These are phyloP conservation scores for Argentina silus DNA, from an alignment of 2,797 vertebrate genomes.

Conservation along the genomic window DNA sequence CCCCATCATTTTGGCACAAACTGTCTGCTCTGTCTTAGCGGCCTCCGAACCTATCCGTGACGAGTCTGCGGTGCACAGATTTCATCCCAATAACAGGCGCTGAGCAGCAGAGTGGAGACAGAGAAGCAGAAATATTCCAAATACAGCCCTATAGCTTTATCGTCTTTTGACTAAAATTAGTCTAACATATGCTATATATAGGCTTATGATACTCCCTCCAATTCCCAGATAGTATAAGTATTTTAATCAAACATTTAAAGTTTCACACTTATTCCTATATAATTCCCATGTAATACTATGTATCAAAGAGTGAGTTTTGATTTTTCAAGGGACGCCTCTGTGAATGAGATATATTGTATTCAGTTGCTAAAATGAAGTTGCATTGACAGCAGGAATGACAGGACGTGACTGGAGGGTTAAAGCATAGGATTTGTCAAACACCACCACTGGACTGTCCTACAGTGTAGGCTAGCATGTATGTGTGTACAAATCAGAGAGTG, in stretches of 20 bases:
- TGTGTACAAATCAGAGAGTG: constrained; percentile 33
- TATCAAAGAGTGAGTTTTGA: not conserved
- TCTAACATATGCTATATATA: no score
- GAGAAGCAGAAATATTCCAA: not conserved
- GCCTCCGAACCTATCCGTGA: constrained; percentile 26
- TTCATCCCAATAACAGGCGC: constrained; percentile 17
- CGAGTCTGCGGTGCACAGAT: constrained; percentile 27
- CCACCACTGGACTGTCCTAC: constrained; percentile 38
- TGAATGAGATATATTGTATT: constrained; percentile 35
- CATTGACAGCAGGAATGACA: constrained; percentile 51
- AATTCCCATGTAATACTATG: not conserved
- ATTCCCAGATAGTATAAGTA: no score
- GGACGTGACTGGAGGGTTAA: constrained; percentile 38
- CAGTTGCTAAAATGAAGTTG: constrained; percentile 48
- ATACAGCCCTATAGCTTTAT: no score
- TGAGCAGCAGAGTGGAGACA: not conserved
- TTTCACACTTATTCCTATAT: no score
- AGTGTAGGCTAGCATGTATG: constrained; percentile 22
- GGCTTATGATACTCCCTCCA: no score
- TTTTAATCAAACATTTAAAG: no score
- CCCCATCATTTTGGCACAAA: constrained; percentile 72
- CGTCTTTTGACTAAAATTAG: no score
- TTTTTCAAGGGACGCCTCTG: not conserved
- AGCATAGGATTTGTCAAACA: constrained; percentile 38
- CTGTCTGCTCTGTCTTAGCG: constrained; percentile 53